Evolutionary conservation across 2,797 vertebrate species (phyloP), one percentile per base, ranked within the genome.

Genomic region (Delichon dasypus): DNA sequence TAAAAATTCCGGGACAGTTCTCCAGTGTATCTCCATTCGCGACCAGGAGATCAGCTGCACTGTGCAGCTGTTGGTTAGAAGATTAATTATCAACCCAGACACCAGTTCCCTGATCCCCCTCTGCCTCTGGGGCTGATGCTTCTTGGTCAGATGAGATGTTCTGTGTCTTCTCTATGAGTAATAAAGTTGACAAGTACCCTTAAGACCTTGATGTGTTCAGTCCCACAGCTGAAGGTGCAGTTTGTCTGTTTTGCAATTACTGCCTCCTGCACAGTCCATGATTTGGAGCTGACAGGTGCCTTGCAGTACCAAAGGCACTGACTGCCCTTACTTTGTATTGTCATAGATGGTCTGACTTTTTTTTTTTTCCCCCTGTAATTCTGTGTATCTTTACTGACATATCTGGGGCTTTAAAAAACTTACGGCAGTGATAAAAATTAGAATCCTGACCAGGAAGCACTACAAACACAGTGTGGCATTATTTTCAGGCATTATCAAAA

Each of bases 41-140:
- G 1, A 20, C 8, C 47, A 42, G 26, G 22, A 19, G 9, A 45
- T 77, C 38, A 27, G 67, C 42, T 77, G 4, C 0, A 0, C 21
- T 30, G 1, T 22, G 29, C 45, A 47, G 30, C 65, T 85, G 4
- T 25, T 73, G 42, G 30, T 73, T 54, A 58, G 42, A n/a, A 16
- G 48, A n/a, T 10, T 40, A 29, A 51, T 84, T 61, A 51, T 26
- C 80, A 82, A 23, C 27, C 1, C 22, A 61, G 44, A 9, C 10
- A 15, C 7, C 3, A 2, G 16, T 29, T 75, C 40, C 30, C 32
- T 64, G 13, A 1, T 48, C 75, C 48, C 45, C 13, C 13, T 74
- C 38, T 90, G 48, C 60, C 34, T 77, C 78, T n/a, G 14, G 55
- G 93, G 34, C 23, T 44, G 30, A n/a, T 73, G 29, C 4, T 66